Base-by-base conservation (phyloP, 2,113 vertebrate genomes). In the Epinephelus moara region DNA sequence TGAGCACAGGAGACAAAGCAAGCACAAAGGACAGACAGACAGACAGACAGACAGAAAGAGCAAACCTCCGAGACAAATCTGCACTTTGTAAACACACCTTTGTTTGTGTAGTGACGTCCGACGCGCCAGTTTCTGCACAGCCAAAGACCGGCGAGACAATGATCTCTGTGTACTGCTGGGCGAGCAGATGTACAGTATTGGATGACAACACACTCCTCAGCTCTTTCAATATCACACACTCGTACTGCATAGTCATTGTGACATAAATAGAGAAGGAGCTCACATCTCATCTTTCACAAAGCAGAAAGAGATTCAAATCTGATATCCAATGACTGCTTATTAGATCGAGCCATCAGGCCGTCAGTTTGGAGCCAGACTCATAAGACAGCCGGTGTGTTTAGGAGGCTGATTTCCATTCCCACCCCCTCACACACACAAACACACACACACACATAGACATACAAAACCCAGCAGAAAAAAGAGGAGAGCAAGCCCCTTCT, bases 291-390 rank as follows among this genome's bases (percentile, higher is more conserved):
- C 85, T 93, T 93, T 90, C 90, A 87, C 88, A 45, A 81, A 89
- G 84, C 73, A 80, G 52, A 77, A 57, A 75, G 73, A 59, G 78
- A 83, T 88, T 40, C 61, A 75, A 90, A 87, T 90, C 70, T 68
- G 87, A 90, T 92, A 91, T 86, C 86, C 78, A 57, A 89, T 85
- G 84, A 83, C 84, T 78, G 86, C 85, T 92, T 88, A 93, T 93
- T 93, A 93, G 84, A 92, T 90, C 77, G 80, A 85, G 74, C 80
- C 75, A 78, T 84, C 76, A 61, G 77, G 61, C 82, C 78, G 84
- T 86, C 91, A 76, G 88, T 84, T 83, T 81, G 93, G 90, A 93
- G 91, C 89, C 91, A 86, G 88, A 77, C 84, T 85, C 87, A 64
- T 70, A 80, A 82, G 71, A 80, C 64, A 85, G 86, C 71, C 81